These are phyloP conservation scores for Chrysina gloriosa DNA, from an alignment of 2,888 invertebrate species.

Conservation along the genomic window DNA sequence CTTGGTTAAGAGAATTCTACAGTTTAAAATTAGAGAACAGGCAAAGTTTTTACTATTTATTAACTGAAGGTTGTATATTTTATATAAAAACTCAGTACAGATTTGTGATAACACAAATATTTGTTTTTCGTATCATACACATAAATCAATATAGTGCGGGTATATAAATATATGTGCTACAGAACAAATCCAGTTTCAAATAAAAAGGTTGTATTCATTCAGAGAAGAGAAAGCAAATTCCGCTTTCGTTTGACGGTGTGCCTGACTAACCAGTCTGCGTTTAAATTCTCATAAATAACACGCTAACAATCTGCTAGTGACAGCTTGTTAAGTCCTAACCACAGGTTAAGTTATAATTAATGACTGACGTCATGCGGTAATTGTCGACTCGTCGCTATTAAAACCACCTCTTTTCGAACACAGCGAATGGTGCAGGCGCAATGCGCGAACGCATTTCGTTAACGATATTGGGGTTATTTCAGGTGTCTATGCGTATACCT, in stretches of 20 bases:
- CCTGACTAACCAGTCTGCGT: slow-evolving; percentile 61
- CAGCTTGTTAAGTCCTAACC: slow-evolving; percentile 68
- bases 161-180: slow-evolving; percentile 11
- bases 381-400: slow-evolving; percentile 66
- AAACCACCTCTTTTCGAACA: slow-evolving; percentile 46
- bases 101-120: too few species aligned
- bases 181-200: slow-evolving; percentile 12
- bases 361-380: slow-evolving; percentile 66
- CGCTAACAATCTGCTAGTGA: slow-evolving; percentile 67
- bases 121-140: not conserved
- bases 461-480: slow-evolving; percentile 62
- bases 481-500: slow-evolving; percentile 54
- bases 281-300: slow-evolving; percentile 68
- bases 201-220: slow-evolving; percentile 9
- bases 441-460: slow-evolving; percentile 60
- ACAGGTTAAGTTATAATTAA: slow-evolving; percentile 68
- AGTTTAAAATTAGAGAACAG: too few species aligned
- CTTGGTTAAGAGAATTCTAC: too few species aligned
- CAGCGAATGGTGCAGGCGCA: slow-evolving; percentile 43
- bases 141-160: slow-evolving; percentile 1
- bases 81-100: too few species aligned
- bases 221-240: slow-evolving; percentile 38
- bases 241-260: slow-evolving; percentile 44
- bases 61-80: too few species aligned
- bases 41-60: too few species aligned